phyloP scores from a whole-genome alignment of 2,113 vertebrate genomes.

The Rostratula benghalensis region DNA sequence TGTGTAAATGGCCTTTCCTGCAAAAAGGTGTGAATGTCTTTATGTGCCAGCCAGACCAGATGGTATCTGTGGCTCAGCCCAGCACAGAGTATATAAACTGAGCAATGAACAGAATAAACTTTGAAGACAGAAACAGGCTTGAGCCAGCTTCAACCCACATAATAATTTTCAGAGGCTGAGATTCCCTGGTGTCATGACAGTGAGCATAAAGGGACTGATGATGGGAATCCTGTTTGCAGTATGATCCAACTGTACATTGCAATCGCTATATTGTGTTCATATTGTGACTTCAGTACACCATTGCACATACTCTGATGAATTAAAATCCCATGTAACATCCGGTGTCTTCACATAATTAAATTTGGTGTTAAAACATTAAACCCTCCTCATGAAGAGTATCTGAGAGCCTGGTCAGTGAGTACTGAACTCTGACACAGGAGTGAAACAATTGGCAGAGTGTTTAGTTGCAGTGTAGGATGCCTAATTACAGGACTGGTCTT shows the following conservation, averaged over 20 bases:
- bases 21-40: neutral
- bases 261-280: neutral
- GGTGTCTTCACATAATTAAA: neutral
- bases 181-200: neutral
- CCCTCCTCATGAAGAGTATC: neutral
- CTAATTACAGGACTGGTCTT: neutral
- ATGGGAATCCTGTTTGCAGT: neutral
- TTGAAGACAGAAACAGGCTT: neutral
- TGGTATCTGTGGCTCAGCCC: neutral
- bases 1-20: neutral
- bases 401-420: neutral
- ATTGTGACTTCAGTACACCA: neutral
- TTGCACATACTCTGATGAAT: neutral
- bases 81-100: neutral
- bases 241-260: neutral
- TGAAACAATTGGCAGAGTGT: neutral
- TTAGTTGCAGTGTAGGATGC: neutral
- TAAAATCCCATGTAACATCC: rapidly evolving
- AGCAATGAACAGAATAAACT: neutral
- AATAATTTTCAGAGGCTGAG: neutral
- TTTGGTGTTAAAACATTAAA: neutral
- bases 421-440: neutral
- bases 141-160: neutral
- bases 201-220: rapidly evolving
- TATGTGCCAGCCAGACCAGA: neutral